phyloP scores from a whole-genome alignment of 2,113 vertebrate species.

The Microtus oregoni region DNA sequence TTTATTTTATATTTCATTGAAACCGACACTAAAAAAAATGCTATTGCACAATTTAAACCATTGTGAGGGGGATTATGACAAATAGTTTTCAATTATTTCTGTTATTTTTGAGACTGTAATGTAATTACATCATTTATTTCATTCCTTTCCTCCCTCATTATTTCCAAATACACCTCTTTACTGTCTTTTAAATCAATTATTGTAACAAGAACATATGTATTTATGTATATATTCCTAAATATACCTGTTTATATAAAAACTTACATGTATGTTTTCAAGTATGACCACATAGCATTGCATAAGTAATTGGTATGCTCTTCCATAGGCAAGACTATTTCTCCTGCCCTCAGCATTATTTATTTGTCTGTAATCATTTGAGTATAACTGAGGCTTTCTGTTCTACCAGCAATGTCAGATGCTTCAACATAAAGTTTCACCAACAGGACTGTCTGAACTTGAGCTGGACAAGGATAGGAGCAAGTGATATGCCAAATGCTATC shows the following conservation, averaged over 20 bases:
- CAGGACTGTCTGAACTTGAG: not conserved
- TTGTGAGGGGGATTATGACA: not conserved
- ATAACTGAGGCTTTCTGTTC: not conserved
- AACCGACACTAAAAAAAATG: not conserved
- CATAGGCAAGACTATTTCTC: not conserved
- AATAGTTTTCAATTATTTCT: not conserved
- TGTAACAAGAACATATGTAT: not conserved
- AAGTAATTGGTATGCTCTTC: not conserved
- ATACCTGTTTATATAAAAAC: not conserved
- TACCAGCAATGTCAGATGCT: not conserved
- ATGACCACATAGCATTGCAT: not conserved
- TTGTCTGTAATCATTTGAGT: not conserved
- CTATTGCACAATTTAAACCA: not conserved
- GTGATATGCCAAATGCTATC: not conserved
- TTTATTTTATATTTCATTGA: not conserved
- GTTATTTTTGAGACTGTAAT: not conserved
- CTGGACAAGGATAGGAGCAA: not conserved
- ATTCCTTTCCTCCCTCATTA: not conserved
- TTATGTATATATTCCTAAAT: not conserved
- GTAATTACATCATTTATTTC: not conserved
- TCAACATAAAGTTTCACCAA: not conserved
- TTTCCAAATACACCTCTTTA: not conserved
- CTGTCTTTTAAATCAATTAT: not conserved
- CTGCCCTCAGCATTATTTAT: not conserved
- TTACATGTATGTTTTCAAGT: not conserved